Evolutionary conservation across 1,140 invertebrate genomes (phyloP).

Genomic region (Latrodectus geometricus): DNA sequence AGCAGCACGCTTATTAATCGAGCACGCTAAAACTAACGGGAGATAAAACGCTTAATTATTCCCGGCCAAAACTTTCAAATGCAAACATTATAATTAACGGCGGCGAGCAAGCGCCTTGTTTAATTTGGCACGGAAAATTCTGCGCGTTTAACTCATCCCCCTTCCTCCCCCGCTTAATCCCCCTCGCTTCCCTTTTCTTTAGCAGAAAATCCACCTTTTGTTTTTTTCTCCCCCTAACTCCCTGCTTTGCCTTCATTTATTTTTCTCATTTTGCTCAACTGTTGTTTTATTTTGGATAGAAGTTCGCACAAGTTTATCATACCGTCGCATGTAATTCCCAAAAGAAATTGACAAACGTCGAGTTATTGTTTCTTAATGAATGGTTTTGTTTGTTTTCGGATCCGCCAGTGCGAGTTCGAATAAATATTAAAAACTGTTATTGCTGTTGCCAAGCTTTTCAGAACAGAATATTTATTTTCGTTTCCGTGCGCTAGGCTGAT

Average conservation of each 20-base stretch:
- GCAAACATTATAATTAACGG: slow-evolving; percentile 30
- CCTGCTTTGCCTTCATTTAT: background rate
- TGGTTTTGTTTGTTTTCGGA: background rate
- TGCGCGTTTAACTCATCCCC: slow-evolving; percentile 1
- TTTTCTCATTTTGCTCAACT: background rate
- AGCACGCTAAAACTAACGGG: slow-evolving; percentile 8
- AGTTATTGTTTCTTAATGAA: slow-evolving; percentile 33
- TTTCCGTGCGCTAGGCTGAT: background rate
- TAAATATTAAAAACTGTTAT: slow-evolving; percentile 29
- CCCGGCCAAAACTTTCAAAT: slow-evolving; percentile 29
- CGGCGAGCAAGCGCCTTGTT: slow-evolving; percentile 4
- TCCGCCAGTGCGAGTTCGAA: background rate
- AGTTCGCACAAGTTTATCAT: background rate
- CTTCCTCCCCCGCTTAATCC: background rate
- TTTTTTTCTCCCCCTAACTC: background rate
- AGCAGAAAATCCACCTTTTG: background rate
- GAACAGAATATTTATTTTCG: slow-evolving; percentile 7
- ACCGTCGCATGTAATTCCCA: slow-evolving; percentile 4
- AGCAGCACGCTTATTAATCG: slow-evolving; percentile 19
- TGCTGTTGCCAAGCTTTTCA: background rate
- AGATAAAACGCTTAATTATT: slow-evolving; percentile 39
- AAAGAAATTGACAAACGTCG: slow-evolving; percentile 25
- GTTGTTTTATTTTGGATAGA: slow-evolving; percentile 1
- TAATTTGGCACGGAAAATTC: slow-evolving; percentile 24
- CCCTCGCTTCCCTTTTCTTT: background rate